These are phyloP conservation scores for Lasioglossum vierecki DNA, from an alignment of 2,888 invertebrate species.

Conservation along the genomic window DNA sequence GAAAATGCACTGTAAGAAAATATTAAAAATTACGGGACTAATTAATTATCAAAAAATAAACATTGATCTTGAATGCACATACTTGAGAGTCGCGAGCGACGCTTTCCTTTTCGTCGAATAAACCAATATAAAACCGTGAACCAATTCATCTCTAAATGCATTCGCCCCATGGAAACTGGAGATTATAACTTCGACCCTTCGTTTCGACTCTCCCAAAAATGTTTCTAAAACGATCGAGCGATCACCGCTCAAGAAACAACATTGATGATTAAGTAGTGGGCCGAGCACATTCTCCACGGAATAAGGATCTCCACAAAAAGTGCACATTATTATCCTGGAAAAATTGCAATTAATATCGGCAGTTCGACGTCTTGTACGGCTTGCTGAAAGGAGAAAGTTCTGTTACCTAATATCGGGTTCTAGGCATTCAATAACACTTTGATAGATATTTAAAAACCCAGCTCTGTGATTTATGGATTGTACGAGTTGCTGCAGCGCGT, in stretches of 20 bases:
- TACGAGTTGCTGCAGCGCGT: slow-evolving; percentile 90
- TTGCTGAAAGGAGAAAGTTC: neutral
- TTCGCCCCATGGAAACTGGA: slow-evolving; percentile 97
- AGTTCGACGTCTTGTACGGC: neutral
- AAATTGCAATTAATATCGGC: neutral
- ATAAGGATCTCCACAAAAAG: slow-evolving; percentile 98
- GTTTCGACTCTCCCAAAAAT: slow-evolving; percentile 95
- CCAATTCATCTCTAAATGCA: slow-evolving; percentile 95
- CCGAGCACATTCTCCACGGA: slow-evolving; percentile 95
- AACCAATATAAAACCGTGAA: slow-evolving; percentile 97
- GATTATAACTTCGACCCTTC: slow-evolving; percentile 95
- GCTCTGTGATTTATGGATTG: slow-evolving; percentile 92
- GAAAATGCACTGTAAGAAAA: slow-evolving; percentile 91
- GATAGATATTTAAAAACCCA: slow-evolving; percentile 89
- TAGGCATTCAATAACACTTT: slow-evolving; percentile 91
- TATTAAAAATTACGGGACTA: neutral
- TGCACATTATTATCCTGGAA: slow-evolving; percentile 94
- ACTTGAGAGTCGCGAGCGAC: slow-evolving; percentile 96
- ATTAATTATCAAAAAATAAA: neutral
- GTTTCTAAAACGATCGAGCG: slow-evolving; percentile 96
- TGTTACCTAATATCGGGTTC: slow-evolving; percentile 92
- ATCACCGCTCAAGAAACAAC: slow-evolving; percentile 93
- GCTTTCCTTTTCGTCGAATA: slow-evolving; percentile 98
- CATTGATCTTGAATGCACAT: slow-evolving; percentile 79
- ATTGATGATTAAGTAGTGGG: slow-evolving; percentile 94